Evolutionary conservation across 2,888 invertebrate genomes (phyloP).

Genomic region (Caenorhabditis sulstoni): DNA sequence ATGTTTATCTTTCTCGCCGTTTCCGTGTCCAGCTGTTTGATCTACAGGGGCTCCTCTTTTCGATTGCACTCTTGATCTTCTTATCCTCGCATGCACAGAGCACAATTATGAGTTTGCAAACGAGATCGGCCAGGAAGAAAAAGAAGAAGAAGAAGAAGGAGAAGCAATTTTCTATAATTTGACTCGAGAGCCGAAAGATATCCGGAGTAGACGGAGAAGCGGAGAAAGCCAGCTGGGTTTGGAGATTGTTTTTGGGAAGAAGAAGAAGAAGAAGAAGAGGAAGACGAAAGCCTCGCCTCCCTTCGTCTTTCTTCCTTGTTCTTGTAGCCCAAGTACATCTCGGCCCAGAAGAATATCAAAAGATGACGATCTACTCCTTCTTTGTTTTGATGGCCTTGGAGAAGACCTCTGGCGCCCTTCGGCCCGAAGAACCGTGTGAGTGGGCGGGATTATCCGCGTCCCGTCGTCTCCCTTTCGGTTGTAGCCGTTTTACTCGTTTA

Average conservation of each 20-base stretch:
- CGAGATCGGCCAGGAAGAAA: too few species aligned
- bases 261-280: conserved; percentile 7
- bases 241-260: conserved; percentile 10
- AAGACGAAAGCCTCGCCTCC: too few species aligned
- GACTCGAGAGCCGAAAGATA: conserved; percentile 5
- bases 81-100: not conserved
- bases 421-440: conserved; percentile 29
- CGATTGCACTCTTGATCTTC: conserved; percentile 43
- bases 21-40: conserved; percentile 55
- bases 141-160: not conserved
- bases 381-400: conserved; percentile 19
- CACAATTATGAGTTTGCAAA: conserved; percentile 12
- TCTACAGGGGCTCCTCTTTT: too few species aligned
- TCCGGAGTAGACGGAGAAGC: conserved; percentile 2
- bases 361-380: conserved; percentile 33
- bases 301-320: too few species aligned
- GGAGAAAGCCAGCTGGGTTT: conserved; percentile 1
- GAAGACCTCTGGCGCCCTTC: conserved; percentile 11
- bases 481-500: conserved; percentile 6
- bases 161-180: conserved; percentile 23
- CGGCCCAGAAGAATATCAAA: conserved; percentile 15
- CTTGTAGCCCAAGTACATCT: not conserved
- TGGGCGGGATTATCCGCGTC: conserved; percentile 35
- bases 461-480: not conserved
- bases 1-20: conserved; percentile 45